These are phyloP conservation scores for Protonemura montana DNA, from an alignment of 2,888 invertebrate species.

Conservation along the genomic window DNA sequence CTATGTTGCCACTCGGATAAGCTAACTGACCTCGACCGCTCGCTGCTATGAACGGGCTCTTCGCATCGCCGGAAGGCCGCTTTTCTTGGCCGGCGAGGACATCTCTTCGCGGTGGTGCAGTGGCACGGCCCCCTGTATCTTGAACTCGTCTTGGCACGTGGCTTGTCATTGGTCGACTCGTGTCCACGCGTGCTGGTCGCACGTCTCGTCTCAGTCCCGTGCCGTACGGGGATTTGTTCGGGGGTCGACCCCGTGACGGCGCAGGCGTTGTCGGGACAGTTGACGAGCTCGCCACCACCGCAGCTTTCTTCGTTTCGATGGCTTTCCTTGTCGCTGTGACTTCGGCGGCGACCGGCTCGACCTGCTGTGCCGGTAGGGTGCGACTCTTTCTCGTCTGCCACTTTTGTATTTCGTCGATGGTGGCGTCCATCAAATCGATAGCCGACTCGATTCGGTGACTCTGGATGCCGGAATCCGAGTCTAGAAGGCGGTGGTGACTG, in stretches of 20 bases:
- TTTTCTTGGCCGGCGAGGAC: background rate
- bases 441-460: background rate
- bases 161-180: background rate
- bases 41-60: background rate
- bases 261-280: background rate
- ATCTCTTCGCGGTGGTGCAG: background rate
- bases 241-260: background rate
- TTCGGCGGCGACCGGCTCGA: no score
- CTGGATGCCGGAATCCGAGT: background rate
- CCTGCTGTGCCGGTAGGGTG: background rate
- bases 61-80: background rate
- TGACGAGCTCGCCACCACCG: background rate
- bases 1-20: background rate
- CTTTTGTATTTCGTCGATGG: slow-evolving; percentile 1
- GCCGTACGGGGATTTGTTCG: background rate
- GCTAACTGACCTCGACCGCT: background rate
- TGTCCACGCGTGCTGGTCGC: background rate
- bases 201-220: background rate
- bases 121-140: background rate
- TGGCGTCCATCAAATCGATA: slow-evolving; percentile 23
- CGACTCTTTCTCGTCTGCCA: background rate
- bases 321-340: background rate
- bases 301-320: background rate
- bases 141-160: background rate
- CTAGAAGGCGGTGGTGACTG: background rate